These are phyloP conservation scores for Dryobates pubescens DNA, from an alignment of 2,797 vertebrate species.

Conservation along the genomic window DNA sequence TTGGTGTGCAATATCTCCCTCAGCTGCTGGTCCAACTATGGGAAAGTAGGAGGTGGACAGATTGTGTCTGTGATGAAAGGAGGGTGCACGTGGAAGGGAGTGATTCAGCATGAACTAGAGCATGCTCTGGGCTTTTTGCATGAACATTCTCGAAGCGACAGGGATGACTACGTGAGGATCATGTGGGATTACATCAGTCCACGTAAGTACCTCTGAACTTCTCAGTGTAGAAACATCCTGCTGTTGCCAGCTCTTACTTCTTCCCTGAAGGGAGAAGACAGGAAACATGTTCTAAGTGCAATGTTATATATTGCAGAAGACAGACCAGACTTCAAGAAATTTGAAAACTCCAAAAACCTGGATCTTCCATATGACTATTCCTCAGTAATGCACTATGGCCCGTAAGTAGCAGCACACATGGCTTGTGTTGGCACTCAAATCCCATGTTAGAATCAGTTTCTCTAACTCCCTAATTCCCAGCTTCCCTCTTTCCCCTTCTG, in stretches of 20 bases:
- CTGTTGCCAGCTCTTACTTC: background rate
- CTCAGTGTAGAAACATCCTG: background rate
- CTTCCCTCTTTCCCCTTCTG: background rate
- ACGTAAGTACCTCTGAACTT: background rate
- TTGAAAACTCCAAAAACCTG: slow-evolving; percentile 82
- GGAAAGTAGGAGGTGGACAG: slow-evolving; percentile 85
- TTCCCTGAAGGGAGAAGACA: background rate
- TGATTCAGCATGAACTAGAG: slow-evolving; percentile 87
- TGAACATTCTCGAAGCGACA: slow-evolving; percentile 88
- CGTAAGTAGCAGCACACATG: slow-evolving; percentile 68
- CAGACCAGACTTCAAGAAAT: slow-evolving; percentile 85
- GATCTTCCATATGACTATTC: slow-evolving; percentile 86
- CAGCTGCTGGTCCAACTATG: slow-evolving; percentile 91
- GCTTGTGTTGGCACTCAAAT: background rate
- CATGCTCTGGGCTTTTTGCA: slow-evolving; percentile 90
- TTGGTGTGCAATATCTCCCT: background rate
- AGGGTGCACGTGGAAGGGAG: slow-evolving; percentile 87
- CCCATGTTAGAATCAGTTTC: background rate
- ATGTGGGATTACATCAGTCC: slow-evolving; percentile 84
- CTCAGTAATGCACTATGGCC: slow-evolving; percentile 91
- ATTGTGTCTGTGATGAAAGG: slow-evolving; percentile 84
- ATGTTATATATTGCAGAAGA: slow-evolving; percentile 62
- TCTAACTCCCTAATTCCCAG: background rate
- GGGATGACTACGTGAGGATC: slow-evolving; percentile 85
- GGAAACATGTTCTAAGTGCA: background rate